phyloP scores from a whole-genome alignment of 1,140 invertebrate genomes.

The Brachionus plicatilis region DNA sequence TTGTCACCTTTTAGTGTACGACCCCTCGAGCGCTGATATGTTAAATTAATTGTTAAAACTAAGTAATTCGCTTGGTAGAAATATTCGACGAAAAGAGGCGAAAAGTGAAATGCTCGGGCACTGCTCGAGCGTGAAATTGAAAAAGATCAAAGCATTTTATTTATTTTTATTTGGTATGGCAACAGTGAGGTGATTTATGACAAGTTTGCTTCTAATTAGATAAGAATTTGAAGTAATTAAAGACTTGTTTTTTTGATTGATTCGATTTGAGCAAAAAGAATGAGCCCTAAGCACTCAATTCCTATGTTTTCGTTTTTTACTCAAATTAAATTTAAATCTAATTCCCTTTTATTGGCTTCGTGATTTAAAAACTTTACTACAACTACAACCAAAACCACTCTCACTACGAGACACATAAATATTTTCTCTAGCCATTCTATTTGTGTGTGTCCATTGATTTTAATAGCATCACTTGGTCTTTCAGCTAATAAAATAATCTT shows the following conservation, averaged over 20 bases:
- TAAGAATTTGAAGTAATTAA: constrained; percentile 1
- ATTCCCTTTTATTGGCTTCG: constrained; percentile 8
- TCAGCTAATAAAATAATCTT: background rate
- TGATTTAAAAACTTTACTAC: background rate
- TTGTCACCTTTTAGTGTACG: background rate
- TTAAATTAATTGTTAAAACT: constrained; percentile 14
- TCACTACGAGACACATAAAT: background rate
- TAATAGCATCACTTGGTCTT: background rate
- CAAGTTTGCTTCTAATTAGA: background rate
- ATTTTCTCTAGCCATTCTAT: background rate
- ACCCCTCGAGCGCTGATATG: background rate
- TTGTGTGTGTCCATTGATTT: background rate
- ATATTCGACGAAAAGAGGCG: background rate
- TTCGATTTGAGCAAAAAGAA: background rate
- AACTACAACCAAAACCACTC: background rate
- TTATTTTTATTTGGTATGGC: background rate
- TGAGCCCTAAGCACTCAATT: background rate
- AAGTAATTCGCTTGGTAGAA: background rate
- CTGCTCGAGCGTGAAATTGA: background rate
- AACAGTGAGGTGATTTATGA: background rate
- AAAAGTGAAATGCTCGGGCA: background rate
- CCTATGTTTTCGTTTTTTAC: background rate
- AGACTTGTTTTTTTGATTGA: constrained; percentile 6
- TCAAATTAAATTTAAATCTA: background rate
- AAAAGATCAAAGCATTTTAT: background rate